These are phyloP conservation scores for Hyaena hyaena DNA, from an alignment of 2,113 vertebrate species.

Conservation along the genomic window DNA sequence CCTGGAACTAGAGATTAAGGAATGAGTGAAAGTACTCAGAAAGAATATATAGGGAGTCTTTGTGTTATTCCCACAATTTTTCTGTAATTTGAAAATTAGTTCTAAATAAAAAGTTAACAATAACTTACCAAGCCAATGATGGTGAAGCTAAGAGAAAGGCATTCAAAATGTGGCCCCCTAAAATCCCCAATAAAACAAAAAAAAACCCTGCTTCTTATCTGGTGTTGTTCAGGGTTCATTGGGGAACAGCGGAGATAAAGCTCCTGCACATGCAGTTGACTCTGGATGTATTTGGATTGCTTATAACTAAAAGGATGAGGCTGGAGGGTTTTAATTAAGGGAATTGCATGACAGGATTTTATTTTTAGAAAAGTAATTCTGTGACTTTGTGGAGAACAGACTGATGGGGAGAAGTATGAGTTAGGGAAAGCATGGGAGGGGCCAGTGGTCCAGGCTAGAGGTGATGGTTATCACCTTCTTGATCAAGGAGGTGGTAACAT, in stretches of 20 bases:
- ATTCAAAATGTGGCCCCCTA: not conserved
- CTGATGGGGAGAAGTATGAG: not conserved
- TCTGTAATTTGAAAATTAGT: slow-evolving; percentile 30
- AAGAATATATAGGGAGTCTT: not conserved
- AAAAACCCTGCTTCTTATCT: not conserved
- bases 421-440: not conserved
- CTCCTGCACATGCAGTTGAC: not conserved
- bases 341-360: not conserved
- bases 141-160: not conserved
- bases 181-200: not conserved
- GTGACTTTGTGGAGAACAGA: not conserved
- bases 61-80: not conserved
- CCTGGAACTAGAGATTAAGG: not conserved
- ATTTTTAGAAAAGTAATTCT: not conserved
- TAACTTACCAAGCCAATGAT: not conserved
- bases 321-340: not conserved
- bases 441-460: not conserved
- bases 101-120: not conserved
- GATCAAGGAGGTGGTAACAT: not conserved
- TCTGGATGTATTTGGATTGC: not conserved
- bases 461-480: not conserved
- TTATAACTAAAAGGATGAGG: not conserved
- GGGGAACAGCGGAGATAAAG: not conserved
- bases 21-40: not conserved
- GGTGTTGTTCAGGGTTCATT: not conserved